phyloP scores from a whole-genome alignment of 2,113 vertebrate species.

The Dromas ardeola region DNA sequence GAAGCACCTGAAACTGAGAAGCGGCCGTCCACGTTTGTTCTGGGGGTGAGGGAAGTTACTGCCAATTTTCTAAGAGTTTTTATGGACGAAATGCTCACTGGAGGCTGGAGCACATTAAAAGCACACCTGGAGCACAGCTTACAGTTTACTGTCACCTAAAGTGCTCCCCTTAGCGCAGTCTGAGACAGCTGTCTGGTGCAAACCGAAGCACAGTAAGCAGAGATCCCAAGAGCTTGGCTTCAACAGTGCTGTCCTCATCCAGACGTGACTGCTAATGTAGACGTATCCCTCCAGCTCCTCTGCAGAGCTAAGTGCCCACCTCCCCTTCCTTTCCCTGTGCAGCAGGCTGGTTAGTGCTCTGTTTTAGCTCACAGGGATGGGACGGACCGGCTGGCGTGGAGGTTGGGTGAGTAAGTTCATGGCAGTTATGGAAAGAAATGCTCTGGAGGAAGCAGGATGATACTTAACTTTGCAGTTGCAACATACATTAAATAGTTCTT shows the following conservation, averaged over 20 bases:
- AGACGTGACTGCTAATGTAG: not conserved
- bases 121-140: not conserved
- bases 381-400: rapidly evolving
- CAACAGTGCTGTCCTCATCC: not conserved
- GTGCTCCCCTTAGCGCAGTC: not conserved
- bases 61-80: not conserved
- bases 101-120: not conserved
- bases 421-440: not conserved
- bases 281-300: not conserved
- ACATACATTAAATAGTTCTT: not conserved
- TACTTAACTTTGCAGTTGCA: not conserved
- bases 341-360: not conserved
- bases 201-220: not conserved
- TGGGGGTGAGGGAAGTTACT: not conserved
- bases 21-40: rapidly evolving
- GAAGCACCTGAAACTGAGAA: not conserved
- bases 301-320: not conserved
- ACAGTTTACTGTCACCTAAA: not conserved
- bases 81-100: not conserved
- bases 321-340: no score
- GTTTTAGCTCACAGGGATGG: not conserved
- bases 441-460: not conserved
- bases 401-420: not conserved
- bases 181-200: not conserved
- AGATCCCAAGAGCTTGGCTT: not conserved